These are phyloP conservation scores for Hozukius guyotensis DNA, from an alignment of 2,797 vertebrate species.

Conservation along the genomic window DNA sequence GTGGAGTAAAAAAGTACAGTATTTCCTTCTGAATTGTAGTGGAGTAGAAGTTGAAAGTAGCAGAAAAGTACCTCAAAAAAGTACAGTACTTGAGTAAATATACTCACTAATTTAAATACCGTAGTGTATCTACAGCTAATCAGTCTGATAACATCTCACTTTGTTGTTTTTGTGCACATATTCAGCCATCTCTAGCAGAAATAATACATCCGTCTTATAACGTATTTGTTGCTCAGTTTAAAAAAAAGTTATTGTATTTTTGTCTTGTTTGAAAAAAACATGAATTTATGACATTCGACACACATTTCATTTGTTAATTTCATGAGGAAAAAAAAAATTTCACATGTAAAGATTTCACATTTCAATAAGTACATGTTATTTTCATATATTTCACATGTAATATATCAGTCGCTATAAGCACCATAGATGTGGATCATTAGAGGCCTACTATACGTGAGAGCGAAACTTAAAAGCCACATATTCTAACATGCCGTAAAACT, in stretches of 20 bases:
- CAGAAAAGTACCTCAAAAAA: neutral
- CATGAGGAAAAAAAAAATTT: neutral
- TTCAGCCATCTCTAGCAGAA: too few species aligned
- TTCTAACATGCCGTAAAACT: too few species aligned
- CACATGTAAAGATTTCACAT: neutral
- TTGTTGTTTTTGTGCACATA: neutral
- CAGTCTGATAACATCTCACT: neutral
- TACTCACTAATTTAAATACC: neutral
- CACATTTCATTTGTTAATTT: neutral
- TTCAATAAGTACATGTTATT: neutral
- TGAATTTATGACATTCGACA: neutral
- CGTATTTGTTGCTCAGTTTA: too few species aligned
- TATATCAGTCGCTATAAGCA: too few species aligned
- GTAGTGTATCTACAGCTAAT: too few species aligned
- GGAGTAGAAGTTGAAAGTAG: neutral
- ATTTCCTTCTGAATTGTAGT: neutral
- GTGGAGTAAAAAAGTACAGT: neutral
- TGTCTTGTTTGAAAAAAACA: neutral
- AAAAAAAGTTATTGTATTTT: neutral
- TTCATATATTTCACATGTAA: neutral
- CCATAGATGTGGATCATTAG: neutral
- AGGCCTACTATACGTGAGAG: too few species aligned
- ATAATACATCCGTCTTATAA: neutral
- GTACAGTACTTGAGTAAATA: neutral
- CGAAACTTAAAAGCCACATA: too few species aligned